These are phyloP conservation scores for Hippocampus barbouri DNA, from an alignment of 2,113 vertebrate species.

Conservation along the genomic window DNA sequence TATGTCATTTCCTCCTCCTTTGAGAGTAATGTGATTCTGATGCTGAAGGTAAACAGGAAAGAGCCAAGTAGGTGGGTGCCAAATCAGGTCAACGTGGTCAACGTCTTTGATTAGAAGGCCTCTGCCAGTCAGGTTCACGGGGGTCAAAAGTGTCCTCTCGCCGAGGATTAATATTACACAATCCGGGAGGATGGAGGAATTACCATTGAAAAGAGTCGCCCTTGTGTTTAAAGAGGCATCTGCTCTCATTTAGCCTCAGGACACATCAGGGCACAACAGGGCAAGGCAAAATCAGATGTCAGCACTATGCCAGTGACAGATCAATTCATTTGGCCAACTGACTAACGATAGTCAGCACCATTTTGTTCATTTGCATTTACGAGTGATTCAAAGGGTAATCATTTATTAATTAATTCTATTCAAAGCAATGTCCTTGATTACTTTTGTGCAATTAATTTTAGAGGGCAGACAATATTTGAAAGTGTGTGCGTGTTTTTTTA, in stretches of 20 bases:
- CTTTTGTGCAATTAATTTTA: neutral
- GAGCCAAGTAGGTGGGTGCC: slow-evolving; percentile 19
- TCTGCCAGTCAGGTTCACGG: slow-evolving; percentile 33
- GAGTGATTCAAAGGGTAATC: neutral
- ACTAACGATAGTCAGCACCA: neutral
- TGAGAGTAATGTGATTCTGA: slow-evolving; percentile 32
- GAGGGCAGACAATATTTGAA: neutral
- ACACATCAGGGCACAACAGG: slow-evolving; percentile 34
- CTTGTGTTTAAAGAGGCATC: slow-evolving; percentile 49
- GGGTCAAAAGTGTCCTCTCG: slow-evolving; percentile 60
- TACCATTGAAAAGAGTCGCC: slow-evolving; percentile 31
- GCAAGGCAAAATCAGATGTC: slow-evolving; percentile 38
- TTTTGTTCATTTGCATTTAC: neutral
- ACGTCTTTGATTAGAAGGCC: slow-evolving; percentile 62
- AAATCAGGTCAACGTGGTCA: slow-evolving; percentile 61
- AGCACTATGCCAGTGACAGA: slow-evolving; percentile 25
- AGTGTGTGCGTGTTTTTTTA: too few relatives aligned
- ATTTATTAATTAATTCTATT: neutral
- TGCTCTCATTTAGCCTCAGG: slow-evolving; percentile 67
- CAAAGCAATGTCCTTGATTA: neutral
- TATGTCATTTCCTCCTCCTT: slow-evolving; percentile 14
- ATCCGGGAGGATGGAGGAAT: slow-evolving; percentile 25
- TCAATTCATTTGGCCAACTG: slow-evolving; percentile 1
- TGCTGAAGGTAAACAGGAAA: slow-evolving; percentile 40
- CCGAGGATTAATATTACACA: slow-evolving; percentile 43